Percentiles rank a stretch among this genome's conserved stretches.
Evolutionary conservation across 2,797 vertebrate species (phyloP).

Genomic region (Phaenicophaeus curvirostris): DNA sequence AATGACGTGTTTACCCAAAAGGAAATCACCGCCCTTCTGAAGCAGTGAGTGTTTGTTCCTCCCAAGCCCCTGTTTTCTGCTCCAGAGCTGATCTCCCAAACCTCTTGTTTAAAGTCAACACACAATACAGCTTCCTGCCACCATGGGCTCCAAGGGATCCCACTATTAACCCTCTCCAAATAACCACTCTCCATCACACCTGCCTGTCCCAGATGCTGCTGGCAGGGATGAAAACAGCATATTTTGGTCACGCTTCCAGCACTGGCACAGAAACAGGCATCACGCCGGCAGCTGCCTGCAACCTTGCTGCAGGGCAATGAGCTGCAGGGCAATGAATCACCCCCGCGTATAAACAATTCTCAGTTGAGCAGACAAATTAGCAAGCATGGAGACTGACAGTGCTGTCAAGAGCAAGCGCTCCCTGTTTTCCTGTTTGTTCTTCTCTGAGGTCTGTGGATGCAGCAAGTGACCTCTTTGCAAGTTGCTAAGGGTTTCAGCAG

Average conservation of each 20-base stretch:
- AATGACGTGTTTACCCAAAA: constrained; percentile 98
- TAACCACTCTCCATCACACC: not conserved
- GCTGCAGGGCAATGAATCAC: not conserved
- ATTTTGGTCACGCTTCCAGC: accelerated
- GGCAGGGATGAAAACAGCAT: accelerated
- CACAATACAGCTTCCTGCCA: constrained; percentile 54
- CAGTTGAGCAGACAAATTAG: not conserved
- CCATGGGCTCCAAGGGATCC: not conserved
- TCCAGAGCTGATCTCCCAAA: constrained; percentile 72
- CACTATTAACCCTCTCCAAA: constrained; percentile 3
- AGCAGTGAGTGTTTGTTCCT: constrained; percentile 86
- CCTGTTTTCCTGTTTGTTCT: not conserved
- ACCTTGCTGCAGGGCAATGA: not conserved
- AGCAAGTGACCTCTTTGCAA: not conserved
- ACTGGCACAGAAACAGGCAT: not conserved
- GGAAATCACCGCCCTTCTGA: constrained; percentile 97
- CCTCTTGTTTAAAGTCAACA: constrained; percentile 62
- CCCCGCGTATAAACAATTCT: not conserved
- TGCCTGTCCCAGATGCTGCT: accelerated
- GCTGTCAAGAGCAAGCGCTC: not conserved
- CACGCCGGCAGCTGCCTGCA: not conserved
- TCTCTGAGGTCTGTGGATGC: not conserved
- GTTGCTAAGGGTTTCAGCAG: accelerated
- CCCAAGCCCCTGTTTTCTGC: constrained; percentile 84
- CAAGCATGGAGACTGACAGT: accelerated